Evolutionary conservation across 1,140 invertebrate species (phyloP).

Genomic region (Platorchestia sp.): DNA sequence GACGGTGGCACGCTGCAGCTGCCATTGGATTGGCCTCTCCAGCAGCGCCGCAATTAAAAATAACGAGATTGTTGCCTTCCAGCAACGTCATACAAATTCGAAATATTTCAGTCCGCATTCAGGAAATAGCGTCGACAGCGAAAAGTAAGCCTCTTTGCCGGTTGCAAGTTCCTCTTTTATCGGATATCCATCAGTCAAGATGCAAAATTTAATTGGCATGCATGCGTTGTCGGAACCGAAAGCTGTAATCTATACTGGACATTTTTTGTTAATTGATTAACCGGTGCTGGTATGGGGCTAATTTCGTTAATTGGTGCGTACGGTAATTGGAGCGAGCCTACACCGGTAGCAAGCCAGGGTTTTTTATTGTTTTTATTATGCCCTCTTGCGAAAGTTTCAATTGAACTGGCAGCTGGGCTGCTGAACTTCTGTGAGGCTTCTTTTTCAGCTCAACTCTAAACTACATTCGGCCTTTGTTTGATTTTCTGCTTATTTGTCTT

Average conservation of each 20-base stretch:
- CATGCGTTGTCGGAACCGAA: not conserved
- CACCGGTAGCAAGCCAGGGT: too few relatives aligned
- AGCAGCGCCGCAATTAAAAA: not conserved
- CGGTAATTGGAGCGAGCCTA: too few relatives aligned
- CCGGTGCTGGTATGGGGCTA: too few relatives aligned
- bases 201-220: not conserved
- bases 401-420: too few relatives aligned
- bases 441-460: too few relatives aligned
- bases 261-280: not conserved
- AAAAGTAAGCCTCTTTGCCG: not conserved
- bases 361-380: too few relatives aligned
- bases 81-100: not conserved
- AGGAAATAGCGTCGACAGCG: not conserved
- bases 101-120: not conserved
- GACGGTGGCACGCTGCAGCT: too few relatives aligned
- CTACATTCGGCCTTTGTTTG: too few relatives aligned
- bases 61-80: not conserved
- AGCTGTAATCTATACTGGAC: not conserved
- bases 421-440: too few relatives aligned
- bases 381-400: too few relatives aligned
- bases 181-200: not conserved
- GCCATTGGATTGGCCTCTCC: not conserved
- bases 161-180: not conserved
- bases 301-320: too few relatives aligned
- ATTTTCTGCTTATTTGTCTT: too few relatives aligned